These are phyloP conservation scores for Cryptus armator DNA, from an alignment of 2,888 invertebrate species.

Conservation along the genomic window DNA sequence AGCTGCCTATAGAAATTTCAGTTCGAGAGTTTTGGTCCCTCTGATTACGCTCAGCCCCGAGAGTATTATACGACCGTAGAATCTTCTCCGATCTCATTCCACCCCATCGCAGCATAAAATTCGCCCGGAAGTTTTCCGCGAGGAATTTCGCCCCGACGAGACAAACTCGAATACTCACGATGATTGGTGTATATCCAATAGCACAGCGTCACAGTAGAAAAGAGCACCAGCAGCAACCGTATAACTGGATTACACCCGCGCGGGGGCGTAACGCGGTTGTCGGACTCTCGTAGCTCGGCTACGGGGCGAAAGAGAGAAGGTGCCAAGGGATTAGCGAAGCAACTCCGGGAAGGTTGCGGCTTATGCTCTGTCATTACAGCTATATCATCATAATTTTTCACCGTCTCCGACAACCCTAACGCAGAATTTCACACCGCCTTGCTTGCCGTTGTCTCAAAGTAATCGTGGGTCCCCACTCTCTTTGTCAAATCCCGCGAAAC, in stretches of 20 bases:
- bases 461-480: no score
- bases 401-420: no score
- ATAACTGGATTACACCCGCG: conserved; percentile 25
- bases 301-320: neutral
- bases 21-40: conserved; percentile 3
- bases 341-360: no score
- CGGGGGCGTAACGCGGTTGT: conserved; percentile 7
- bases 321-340: no score
- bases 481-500: no score
- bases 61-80: conserved; percentile 41
- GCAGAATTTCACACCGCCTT: no score
- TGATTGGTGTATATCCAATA: conserved; percentile 26
- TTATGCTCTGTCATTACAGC: no score
- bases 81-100: conserved; percentile 9
- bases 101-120: conserved; percentile 10
- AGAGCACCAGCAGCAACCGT: conserved; percentile 15
- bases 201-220: neutral
- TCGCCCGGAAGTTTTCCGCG: conserved; percentile 44
- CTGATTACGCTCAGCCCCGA: conserved; percentile 34
- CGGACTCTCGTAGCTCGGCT: no score
- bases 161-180: conserved; percentile 4
- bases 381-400: no score
- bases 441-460: no score
- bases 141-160: conserved; percentile 18
- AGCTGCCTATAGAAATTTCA: neutral